phyloP scores from a whole-genome alignment of 2,113 vertebrate genomes.

The Helogale parvula region DNA sequence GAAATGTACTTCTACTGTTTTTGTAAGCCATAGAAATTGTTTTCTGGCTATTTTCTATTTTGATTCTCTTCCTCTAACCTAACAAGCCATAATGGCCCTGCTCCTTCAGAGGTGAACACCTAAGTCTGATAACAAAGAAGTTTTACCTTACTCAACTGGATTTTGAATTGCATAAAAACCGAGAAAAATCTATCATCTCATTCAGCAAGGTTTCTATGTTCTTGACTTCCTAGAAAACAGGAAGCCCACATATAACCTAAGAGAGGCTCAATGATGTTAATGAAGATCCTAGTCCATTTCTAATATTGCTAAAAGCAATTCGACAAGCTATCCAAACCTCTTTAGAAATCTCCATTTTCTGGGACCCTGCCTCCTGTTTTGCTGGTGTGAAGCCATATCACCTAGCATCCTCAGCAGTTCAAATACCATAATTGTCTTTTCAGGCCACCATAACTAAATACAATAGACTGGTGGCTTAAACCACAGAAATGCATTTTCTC shows the following conservation, averaged over 20 bases:
- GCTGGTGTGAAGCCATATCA: neutral
- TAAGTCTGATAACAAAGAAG: neutral
- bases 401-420: neutral
- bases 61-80: neutral
- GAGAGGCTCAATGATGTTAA: neutral
- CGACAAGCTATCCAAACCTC: neutral
- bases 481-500: neutral
- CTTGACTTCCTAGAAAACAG: neutral
- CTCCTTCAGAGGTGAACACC: neutral
- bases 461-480: neutral
- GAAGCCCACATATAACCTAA: neutral
- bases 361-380: neutral
- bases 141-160: neutral
- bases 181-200: neutral
- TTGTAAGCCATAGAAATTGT: neutral
- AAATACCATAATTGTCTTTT: neutral
- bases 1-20: neutral
- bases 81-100: neutral
- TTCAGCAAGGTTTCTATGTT: neutral
- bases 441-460: neutral
- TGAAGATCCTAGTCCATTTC: neutral
- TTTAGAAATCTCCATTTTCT: neutral
- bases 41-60: neutral
- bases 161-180: conserved; percentile 1
- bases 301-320: neutral